A percentile compares a stretch with the other conserved stretches of the same genome.
These are phyloP conservation scores for Bolborhynchus lineola DNA, from an alignment of 2,113 vertebrate genomes.

Conservation along the genomic window DNA sequence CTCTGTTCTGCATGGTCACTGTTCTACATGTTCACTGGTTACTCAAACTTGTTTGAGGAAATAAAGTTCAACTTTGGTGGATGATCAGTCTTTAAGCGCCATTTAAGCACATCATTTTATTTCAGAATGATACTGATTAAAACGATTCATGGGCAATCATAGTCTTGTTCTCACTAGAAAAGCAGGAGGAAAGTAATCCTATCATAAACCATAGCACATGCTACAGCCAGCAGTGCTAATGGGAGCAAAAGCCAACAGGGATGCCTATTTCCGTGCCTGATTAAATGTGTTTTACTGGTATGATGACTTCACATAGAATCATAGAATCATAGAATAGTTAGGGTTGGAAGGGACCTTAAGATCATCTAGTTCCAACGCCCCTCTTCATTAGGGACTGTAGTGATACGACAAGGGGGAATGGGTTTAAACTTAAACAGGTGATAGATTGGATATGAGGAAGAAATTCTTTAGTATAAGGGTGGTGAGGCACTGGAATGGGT, in stretches of 20 bases:
- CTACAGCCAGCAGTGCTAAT: fast-evolving
- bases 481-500: too few relatives aligned
- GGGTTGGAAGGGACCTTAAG: too few relatives aligned
- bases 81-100: not conserved
- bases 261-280: not conserved
- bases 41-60: not conserved
- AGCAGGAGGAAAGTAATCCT: not conserved
- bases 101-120: not conserved
- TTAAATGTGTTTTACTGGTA: not conserved
- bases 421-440: too few relatives aligned
- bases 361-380: too few relatives aligned
- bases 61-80: not conserved
- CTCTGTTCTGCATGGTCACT: not conserved
- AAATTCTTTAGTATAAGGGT: too few relatives aligned
- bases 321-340: too few relatives aligned
- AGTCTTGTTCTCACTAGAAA: not conserved
- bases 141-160: not conserved
- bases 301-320: not conserved
- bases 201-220: not conserved
- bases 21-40: not conserved
- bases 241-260: not conserved
- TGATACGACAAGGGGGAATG: too few relatives aligned
- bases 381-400: too few relatives aligned
- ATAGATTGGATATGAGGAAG: too few relatives aligned
- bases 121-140: not conserved